Evolutionary conservation across 2,797 vertebrate species (phyloP).

Genomic region (Parauchenoglanis punctatus): DNA sequence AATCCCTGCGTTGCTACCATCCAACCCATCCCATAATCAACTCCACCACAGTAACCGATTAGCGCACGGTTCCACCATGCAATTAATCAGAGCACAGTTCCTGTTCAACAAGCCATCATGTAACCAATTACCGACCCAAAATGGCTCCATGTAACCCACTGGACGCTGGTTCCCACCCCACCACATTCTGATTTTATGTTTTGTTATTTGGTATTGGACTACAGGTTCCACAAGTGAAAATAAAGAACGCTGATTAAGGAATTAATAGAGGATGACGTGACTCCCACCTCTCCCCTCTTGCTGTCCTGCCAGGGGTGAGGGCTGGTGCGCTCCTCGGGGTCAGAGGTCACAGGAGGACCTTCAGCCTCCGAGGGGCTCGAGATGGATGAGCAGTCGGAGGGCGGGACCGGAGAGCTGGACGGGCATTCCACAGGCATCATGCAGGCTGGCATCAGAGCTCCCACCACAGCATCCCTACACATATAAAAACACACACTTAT

Average conservation of each 20-base stretch:
- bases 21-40: neutral
- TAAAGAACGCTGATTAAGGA: neutral
- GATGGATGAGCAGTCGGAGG: slow-evolving; percentile 80
- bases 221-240: neutral
- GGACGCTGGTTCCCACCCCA: neutral
- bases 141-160: neutral
- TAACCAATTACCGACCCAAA: neutral
- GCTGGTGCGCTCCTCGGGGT: slow-evolving; percentile 87
- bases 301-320: slow-evolving; percentile 92
- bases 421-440: slow-evolving; percentile 97
- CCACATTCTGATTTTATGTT: neutral
- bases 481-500: slow-evolving; percentile 41
- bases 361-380: slow-evolving; percentile 84
- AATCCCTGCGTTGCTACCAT: neutral
- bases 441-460: slow-evolving; percentile 93
- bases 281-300: slow-evolving; percentile 86
- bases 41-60: neutral
- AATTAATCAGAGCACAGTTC: neutral
- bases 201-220: neutral
- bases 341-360: slow-evolving; percentile 76
- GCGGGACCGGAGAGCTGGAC: slow-evolving; percentile 85
- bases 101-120: neutral
- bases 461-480: slow-evolving; percentile 90
- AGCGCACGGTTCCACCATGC: neutral
- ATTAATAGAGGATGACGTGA: neutral